Conservation (phyloP, 1,140 invertebrate genomes). For the Drosophila cardini region DNA sequence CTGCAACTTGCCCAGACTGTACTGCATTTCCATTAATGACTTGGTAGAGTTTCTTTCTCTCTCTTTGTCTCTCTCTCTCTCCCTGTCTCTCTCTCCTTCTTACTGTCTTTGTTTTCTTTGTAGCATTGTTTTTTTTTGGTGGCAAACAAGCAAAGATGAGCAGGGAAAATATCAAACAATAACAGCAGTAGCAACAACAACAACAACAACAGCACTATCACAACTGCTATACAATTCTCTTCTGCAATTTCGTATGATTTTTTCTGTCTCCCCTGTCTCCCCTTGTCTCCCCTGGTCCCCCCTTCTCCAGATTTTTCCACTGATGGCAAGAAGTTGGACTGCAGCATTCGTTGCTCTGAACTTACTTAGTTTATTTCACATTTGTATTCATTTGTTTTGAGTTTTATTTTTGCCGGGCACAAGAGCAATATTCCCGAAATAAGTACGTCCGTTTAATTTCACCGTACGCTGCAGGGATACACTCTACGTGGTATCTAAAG, state of each 20-base stretch:
- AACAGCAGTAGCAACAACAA: conserved; percentile 46
- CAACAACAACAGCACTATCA: conserved; percentile 25
- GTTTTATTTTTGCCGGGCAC: conserved; percentile 78
- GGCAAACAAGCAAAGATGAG: conserved; percentile 62
- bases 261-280: not conserved
- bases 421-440: conserved; percentile 47
- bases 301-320: not conserved
- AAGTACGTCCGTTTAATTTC: conserved; percentile 62
- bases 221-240: conserved; percentile 35
- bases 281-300: not conserved
- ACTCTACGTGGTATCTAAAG: conserved; percentile 39
- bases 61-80: too few relatives aligned
- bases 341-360: conserved; percentile 41
- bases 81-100: conserved; percentile 4
- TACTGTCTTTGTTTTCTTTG: conserved; percentile 34
- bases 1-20: conserved; percentile 11
- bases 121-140: conserved; percentile 41
- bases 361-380: conserved; percentile 77
- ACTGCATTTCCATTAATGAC: conserved; percentile 53
- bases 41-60: conserved; percentile 16
- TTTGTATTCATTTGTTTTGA: conserved; percentile 81
- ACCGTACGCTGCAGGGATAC: conserved; percentile 46
- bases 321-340: conserved; percentile 11
- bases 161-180: conserved; percentile 68
- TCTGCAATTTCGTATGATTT: conserved; percentile 52